These are phyloP conservation scores for Coleophora flavipennella DNA, from an alignment of 2,888 invertebrate species.

Conservation along the genomic window DNA sequence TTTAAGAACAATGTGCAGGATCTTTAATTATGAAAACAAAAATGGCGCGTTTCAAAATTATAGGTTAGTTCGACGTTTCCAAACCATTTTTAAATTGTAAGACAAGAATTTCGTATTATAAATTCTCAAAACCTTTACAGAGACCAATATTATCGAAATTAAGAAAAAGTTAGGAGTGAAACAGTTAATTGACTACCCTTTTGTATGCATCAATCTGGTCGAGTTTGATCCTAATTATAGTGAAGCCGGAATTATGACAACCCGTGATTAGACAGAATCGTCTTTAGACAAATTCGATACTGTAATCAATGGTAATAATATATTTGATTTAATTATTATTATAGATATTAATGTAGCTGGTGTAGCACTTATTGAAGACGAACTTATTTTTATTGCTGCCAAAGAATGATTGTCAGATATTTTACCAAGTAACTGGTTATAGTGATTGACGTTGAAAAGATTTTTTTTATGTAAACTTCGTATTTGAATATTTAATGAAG, in stretches of 20 bases:
- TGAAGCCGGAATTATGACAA: constrained; percentile 25
- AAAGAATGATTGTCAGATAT: constrained; percentile 9
- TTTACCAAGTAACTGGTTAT: constrained; percentile 2
- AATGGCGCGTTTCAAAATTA: constrained; percentile 1
- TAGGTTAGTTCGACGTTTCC: constrained; percentile 36
- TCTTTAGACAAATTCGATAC: constrained; percentile 18
- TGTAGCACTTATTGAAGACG: neutral
- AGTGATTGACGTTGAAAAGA: constrained; percentile 1
- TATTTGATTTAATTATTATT: constrained; percentile 22
- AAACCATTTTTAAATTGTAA: constrained; percentile 12
- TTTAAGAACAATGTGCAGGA: too few relatives aligned
- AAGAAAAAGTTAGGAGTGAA: constrained; percentile 11
- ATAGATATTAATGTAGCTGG: constrained; percentile 11
- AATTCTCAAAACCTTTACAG: too few relatives aligned
- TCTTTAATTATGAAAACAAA: too few relatives aligned
- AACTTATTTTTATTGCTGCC: neutral
- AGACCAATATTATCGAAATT: too few relatives aligned
- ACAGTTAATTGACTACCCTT: constrained; percentile 15
- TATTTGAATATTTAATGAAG: too few relatives aligned
- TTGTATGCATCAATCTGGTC: constrained; percentile 18
- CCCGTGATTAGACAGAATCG: constrained; percentile 30
- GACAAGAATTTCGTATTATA: constrained; percentile 2
- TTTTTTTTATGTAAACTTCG: neutral
- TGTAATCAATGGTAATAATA: constrained; percentile 26
- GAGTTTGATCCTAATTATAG: constrained; percentile 27